phyloP scores from a whole-genome alignment of 2,113 vertebrate genomes.

The Syngnathus typhle region DNA sequence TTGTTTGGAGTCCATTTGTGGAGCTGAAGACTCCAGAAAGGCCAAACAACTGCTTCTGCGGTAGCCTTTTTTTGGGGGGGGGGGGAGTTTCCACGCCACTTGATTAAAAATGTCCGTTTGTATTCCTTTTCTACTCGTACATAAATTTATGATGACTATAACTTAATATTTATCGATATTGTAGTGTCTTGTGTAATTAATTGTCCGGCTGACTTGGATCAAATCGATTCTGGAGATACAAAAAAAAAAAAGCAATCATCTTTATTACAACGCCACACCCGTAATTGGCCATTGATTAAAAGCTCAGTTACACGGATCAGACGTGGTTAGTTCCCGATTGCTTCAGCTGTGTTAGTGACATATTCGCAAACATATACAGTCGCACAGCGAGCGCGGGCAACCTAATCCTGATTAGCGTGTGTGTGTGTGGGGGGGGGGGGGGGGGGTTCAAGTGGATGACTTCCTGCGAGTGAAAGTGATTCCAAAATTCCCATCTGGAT shows the following conservation, averaged over 20 bases:
- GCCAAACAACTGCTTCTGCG: neutral
- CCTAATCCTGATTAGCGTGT: constrained; percentile 58
- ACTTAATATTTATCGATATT: constrained; percentile 6
- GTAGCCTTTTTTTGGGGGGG: no score
- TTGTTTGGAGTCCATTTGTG: neutral
- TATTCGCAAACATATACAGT: constrained; percentile 32
- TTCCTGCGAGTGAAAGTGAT: constrained; percentile 52
- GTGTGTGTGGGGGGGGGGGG: constrained; percentile 29
- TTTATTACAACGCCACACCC: constrained; percentile 38
- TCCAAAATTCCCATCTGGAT: constrained; percentile 62
- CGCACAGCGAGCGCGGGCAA: constrained; percentile 45
- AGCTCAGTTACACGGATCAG: constrained; percentile 54
- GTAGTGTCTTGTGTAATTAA: constrained; percentile 23
- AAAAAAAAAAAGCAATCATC: constrained; percentile 26
- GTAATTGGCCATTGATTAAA: constrained; percentile 60
- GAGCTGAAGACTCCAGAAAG: neutral
- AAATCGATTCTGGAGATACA: constrained; percentile 4
- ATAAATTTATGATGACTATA: no score
- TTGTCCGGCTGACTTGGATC: constrained; percentile 17
- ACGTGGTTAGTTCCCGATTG: constrained; percentile 47
- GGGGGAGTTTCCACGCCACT: neutral
- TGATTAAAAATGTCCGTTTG: neutral
- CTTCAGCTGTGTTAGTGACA: constrained; percentile 41
- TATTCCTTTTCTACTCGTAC: no score
- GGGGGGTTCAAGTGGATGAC: constrained; percentile 48